Evolutionary conservation across 2,797 vertebrate genomes (phyloP).

Genomic region (Cuniculus paca): DNA sequence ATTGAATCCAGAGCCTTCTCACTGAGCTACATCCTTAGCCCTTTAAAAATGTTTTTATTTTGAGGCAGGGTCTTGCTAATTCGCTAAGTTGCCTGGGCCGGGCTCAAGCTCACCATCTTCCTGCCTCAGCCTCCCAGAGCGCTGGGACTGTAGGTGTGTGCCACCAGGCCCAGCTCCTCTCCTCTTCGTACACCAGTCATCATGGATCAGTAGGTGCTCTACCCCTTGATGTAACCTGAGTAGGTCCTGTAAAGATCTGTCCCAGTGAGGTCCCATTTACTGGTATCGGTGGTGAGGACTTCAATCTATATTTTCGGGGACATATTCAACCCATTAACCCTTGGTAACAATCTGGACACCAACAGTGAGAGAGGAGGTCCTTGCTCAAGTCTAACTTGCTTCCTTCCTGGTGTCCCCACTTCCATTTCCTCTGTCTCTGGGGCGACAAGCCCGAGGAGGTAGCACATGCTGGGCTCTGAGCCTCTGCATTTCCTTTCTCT

Average conservation of each 20-base stretch:
- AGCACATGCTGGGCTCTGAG: neutral
- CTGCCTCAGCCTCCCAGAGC: no score
- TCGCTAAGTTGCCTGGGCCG: neutral
- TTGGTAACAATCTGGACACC: neutral
- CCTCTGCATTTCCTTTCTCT: neutral
- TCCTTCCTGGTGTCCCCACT: neutral
- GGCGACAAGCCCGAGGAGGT: neutral
- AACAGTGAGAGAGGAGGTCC: neutral
- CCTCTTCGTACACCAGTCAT: neutral
- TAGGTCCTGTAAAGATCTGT: neutral
- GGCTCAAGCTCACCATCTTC: neutral
- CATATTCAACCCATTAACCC: neutral
- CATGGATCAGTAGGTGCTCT: neutral
- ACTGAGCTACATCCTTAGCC: no score
- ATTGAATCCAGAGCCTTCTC: no score
- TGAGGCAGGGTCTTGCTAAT: no score
- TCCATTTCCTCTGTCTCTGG: neutral
- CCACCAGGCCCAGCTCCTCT: neutral
- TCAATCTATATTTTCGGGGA: neutral
- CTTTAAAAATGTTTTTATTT: neutral
- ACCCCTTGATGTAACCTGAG: neutral
- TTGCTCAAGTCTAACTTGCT: neutral
- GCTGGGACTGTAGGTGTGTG: no score
- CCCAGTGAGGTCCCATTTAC: neutral
- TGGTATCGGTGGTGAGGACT: neutral